phyloP scores from a whole-genome alignment of 2,113 vertebrate genomes.

The Patagioenas fasciata region DNA sequence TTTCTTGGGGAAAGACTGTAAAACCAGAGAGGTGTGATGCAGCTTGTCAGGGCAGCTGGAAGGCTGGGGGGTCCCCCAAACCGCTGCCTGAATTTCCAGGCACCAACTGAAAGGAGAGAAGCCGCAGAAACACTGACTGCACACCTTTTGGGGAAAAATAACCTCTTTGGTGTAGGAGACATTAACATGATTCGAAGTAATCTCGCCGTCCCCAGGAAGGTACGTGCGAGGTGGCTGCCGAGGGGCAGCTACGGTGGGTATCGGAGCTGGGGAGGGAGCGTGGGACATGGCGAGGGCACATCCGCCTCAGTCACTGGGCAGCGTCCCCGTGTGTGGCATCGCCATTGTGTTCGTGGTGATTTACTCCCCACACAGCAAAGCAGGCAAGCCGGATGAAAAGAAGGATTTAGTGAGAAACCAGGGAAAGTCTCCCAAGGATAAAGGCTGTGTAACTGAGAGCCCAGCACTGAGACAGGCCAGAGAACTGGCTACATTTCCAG shows the following conservation, averaged over 20 bases:
- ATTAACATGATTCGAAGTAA: neutral
- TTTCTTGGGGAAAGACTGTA: neutral
- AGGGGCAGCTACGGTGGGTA: slow-evolving; percentile 56
- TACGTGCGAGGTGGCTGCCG: slow-evolving; percentile 63
- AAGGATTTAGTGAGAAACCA: neutral
- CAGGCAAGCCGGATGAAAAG: neutral
- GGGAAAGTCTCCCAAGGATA: neutral
- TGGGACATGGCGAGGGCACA: slow-evolving; percentile 45
- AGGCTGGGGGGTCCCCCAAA: neutral
- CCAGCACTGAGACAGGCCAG: neutral
- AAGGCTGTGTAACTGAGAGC: neutral
- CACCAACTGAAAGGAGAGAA: neutral
- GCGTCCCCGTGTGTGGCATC: slow-evolving; percentile 46
- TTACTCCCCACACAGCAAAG: neutral
- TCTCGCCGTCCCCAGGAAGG: neutral
- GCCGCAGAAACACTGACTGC: neutral
- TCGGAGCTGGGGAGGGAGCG: slow-evolving; percentile 64
- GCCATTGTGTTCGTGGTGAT: slow-evolving; percentile 59
- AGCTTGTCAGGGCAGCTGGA: neutral
- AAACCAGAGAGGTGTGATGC: neutral
- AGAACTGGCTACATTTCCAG: neutral
- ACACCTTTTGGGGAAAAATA: neutral
- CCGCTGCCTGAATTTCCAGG: neutral
- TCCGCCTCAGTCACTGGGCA: slow-evolving; percentile 50
- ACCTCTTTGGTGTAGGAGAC: neutral